Evolutionary conservation across 2,113 vertebrate genomes (phyloP), one percentile per base, ranked within the genome.

Genomic region (Aix galericulata): DNA sequence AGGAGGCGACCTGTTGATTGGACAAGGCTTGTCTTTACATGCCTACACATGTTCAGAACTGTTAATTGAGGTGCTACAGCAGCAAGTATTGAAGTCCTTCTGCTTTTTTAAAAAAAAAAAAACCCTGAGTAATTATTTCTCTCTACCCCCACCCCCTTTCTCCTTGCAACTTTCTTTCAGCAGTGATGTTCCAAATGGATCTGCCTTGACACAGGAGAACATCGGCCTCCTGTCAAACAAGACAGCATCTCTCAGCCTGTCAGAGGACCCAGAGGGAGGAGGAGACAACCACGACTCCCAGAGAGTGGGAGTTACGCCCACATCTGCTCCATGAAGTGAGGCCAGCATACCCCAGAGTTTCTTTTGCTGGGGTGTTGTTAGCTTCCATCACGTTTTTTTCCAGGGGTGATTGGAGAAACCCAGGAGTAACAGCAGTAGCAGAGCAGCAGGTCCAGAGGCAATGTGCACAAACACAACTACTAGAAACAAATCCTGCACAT

Each of bases 121-220:
- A 5, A 14, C 6, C 46, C 22, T 22, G 11, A 22, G 4, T 40
- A 60, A 58, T 62, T 62, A 11, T 18, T 77, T 81, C 31, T 73
- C 32, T 78, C 60, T 20, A 17, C n/a, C 4, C 16, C 16, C 22
- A n/a, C 1, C n/a, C 4, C 17, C 8, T 62, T 63, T 94, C 50
- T 88, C 7, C 27, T 76, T 9, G 4, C 52, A 7, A 42, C 82
- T 25, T 48, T 8, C 46, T 76, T 91, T 80, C 79, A 96, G 82
- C 97, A 99, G 99, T 75, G 99, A 99, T 92, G 98, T 99, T 95
- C 98, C 99, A 0, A 99, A 99, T 69, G 99, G 99, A 96, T 99
- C 99, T 42, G 97, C 98, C 89, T 95, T 98, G 97, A 97, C 98
- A 55, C 98, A 98, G 86, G 99, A 99, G 91, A 98, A 97, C 84